Conservation (phyloP, 2,888 invertebrate species). For the Drosophila paranaensis region DNA sequence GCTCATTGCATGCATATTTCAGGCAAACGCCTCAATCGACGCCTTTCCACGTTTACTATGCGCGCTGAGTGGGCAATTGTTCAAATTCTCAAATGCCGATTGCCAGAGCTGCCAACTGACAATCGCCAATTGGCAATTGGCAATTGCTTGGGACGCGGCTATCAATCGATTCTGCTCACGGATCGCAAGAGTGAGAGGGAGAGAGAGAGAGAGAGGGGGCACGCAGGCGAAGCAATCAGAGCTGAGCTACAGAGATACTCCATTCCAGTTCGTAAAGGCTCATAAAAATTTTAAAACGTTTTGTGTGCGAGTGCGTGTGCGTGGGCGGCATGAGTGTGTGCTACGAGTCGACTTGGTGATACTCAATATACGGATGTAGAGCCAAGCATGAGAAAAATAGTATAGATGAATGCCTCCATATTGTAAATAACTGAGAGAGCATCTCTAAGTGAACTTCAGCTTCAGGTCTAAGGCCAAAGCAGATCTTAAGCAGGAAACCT, state of each 20-base stretch:
- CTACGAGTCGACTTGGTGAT: conserved; percentile 31
- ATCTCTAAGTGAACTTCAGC: background rate
- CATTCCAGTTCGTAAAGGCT: conserved; percentile 40
- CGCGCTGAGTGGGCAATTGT: conserved; percentile 68
- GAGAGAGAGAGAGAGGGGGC: background rate
- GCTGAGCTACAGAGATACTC: conserved; percentile 34
- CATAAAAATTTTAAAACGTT: conserved; percentile 78
- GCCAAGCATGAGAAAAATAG: background rate
- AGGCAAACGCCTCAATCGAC: conserved; percentile 44
- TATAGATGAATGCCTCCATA: too few relatives aligned
- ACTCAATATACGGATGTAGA: conserved; percentile 10
- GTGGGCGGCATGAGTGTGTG: background rate
- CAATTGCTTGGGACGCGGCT: conserved; percentile 52
- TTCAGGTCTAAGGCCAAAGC: background rate
- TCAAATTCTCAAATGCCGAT: conserved; percentile 50
- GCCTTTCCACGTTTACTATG: conserved; percentile 49
- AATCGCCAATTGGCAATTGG: conserved; percentile 42
- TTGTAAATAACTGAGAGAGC: background rate
- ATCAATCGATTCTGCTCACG: conserved; percentile 71
- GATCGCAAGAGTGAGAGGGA: background rate
- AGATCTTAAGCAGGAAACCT: too few relatives aligned
- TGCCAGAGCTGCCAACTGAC: conserved; percentile 42
- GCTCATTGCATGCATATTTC: conserved; percentile 45
- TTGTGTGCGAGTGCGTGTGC: conserved; percentile 20
- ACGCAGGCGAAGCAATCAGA: conserved; percentile 63